These are phyloP conservation scores for Tipula vernalis DNA, from an alignment of 2,888 invertebrate genomes.

Conservation along the genomic window DNA sequence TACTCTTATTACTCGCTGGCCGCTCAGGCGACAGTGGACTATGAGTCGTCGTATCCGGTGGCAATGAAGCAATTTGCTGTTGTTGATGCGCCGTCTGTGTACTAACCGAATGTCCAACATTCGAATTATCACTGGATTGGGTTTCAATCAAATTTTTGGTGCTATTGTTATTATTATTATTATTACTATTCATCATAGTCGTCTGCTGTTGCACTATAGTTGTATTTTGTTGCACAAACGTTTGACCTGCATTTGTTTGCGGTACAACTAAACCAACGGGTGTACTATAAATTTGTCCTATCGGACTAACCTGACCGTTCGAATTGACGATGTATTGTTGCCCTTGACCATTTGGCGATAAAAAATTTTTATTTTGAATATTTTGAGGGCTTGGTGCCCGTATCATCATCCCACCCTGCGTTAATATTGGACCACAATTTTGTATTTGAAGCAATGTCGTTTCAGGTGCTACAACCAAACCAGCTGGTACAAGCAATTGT, in stretches of 20 bases:
- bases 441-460: conserved; percentile 66
- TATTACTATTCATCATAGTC: conserved; percentile 58
- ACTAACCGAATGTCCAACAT: conserved; percentile 53
- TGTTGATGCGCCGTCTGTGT: conserved; percentile 39
- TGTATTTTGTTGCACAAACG: conserved; percentile 74
- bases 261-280: conserved; percentile 35
- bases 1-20: conserved; percentile 33
- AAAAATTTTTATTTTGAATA: conserved; percentile 60
- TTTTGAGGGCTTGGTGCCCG: conserved; percentile 60
- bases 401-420: conserved; percentile 65
- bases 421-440: conserved; percentile 54
- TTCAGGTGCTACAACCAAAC: conserved; percentile 73
- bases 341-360: conserved; percentile 53
- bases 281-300: conserved; percentile 37
- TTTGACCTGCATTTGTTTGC: conserved; percentile 38
- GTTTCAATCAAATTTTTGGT: conserved; percentile 23
- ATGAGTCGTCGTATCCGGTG: conserved; percentile 76
- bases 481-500: conserved; percentile 72
- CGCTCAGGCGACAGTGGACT: conserved; percentile 55
- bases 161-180: conserved; percentile 37
- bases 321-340: conserved; percentile 58
- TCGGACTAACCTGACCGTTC: conserved; percentile 65
- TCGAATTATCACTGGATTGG: conserved; percentile 13
- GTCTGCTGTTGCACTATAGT: conserved; percentile 75
- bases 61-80: conserved; percentile 41